A percentile compares a stretch with the other conserved stretches of the same genome.
These are phyloP conservation scores for Lordiphosa mommai DNA, from an alignment of 1,140 invertebrate genomes.

Conservation along the genomic window DNA sequence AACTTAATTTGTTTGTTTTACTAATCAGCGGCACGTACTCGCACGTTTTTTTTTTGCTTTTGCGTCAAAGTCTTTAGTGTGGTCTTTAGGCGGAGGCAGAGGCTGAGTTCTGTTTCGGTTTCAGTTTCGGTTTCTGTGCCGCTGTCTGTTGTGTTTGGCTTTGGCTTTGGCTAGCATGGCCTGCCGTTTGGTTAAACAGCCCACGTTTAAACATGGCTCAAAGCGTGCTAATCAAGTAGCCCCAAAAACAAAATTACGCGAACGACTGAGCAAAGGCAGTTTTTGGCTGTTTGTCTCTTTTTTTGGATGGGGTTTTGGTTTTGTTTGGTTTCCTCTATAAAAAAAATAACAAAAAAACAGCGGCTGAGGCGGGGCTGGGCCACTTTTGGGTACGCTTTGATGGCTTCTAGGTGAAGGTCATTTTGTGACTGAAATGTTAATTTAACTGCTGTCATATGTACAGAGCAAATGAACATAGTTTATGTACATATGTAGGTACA, in stretches of 20 bases:
- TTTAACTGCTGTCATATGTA: slow-evolving; percentile 36
- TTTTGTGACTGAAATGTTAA: slow-evolving; percentile 69
- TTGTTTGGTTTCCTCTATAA: slow-evolving; percentile 17
- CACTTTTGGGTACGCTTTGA: slow-evolving; percentile 51
- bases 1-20: slow-evolving; percentile 74
- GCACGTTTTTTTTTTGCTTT: slow-evolving; percentile 43
- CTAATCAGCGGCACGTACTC: slow-evolving; percentile 69
- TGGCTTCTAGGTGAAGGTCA: slow-evolving; percentile 74
- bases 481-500: too few relatives aligned
- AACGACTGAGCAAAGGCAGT: slow-evolving; percentile 50
- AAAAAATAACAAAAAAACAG: not conserved
- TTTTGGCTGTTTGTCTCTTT: slow-evolving; percentile 18
- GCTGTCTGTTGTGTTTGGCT: slow-evolving; percentile 14
- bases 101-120: slow-evolving; percentile 37
- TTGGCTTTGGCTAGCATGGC: slow-evolving; percentile 9
- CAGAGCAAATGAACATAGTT: too few relatives aligned
- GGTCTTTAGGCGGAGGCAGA: slow-evolving; percentile 46
- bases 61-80: slow-evolving; percentile 60
- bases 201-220: slow-evolving; percentile 72
- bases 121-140: slow-evolving; percentile 19
- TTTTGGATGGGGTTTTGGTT: slow-evolving; percentile 1
- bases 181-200: slow-evolving; percentile 63
- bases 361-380: slow-evolving; percentile 1
- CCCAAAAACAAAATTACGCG: slow-evolving; percentile 62
- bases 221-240: slow-evolving; percentile 70